phyloP scores from a whole-genome alignment of 2,113 vertebrate species.

The Callipepla californica region DNA sequence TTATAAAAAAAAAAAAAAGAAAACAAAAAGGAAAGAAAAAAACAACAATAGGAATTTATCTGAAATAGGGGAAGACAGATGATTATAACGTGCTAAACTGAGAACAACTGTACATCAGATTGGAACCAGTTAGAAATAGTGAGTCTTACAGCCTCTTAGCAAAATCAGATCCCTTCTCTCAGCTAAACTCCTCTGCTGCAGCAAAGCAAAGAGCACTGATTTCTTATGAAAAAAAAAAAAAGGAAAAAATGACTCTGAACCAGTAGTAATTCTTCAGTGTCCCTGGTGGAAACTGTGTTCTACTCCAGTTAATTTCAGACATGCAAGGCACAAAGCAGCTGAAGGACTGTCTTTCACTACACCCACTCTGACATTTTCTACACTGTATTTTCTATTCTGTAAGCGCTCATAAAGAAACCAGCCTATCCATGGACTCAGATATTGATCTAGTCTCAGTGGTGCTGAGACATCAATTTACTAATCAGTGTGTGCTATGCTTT shows the following conservation, averaged over 20 bases:
- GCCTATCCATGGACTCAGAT: neutral
- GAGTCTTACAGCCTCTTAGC: neutral
- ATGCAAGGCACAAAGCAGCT: neutral
- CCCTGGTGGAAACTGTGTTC: neutral
- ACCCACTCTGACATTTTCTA: neutral
- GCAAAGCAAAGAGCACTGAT: neutral
- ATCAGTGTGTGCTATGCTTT: slow-evolving; percentile 31
- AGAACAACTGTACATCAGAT: neutral
- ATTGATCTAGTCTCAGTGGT: slow-evolving; percentile 37
- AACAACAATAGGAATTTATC: neutral
- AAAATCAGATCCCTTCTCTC: neutral
- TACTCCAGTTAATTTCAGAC: neutral
- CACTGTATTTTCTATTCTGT: neutral
- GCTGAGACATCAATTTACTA: slow-evolving; percentile 58
- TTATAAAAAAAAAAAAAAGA: neutral
- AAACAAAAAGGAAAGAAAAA: neutral
- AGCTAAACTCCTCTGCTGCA: neutral
- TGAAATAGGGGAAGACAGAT: neutral
- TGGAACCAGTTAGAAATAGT: neutral
- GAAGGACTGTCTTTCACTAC: neutral
- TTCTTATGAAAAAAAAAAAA: neutral
- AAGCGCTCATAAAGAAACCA: neutral
- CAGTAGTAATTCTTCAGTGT: neutral
- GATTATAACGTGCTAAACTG: neutral
- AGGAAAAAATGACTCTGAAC: neutral